Base-by-base conservation (phyloP, 2,113 vertebrate species). In the Psilopogon haemacephalus region DNA sequence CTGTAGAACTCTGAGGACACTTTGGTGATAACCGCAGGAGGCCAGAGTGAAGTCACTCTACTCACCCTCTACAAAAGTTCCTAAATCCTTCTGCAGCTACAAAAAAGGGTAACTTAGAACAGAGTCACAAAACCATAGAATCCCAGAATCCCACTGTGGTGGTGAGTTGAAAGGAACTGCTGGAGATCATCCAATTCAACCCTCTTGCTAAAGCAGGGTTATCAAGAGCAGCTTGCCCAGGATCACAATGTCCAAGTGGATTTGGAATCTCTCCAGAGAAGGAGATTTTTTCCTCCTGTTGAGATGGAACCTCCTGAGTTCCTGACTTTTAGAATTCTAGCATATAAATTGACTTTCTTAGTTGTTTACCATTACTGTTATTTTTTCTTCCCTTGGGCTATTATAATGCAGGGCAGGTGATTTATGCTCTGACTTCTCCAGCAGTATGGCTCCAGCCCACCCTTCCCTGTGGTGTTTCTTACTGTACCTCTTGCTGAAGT, bases 351-450 rank as follows among this genome's bases (percentile, higher is more conserved):
- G 18, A 64, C n/a, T 75, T 92, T 50, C 52, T 71, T 15, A 20
- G 27, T 42, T 15, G 4, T 55, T 88, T 73, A 18, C 27, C 15
- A 15, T 54, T 71, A 10, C 9, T 71, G 32, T 59, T 74, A 60
- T 67, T 56, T 28, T 35, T 11, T 14, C 35, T 67, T 86, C 76
- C 52, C 67, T 90, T 38, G 27, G 33, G 44, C 35, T 89, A 7
- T 71, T 81, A 75, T 38, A 42, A 63, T 20, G 21, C 19, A 58
- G 32, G 27, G 46, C 17, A n/a, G 69, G 38, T 88, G 67, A 91
- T 90, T 92, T 89, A 87, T 73, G 32, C 20, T 72, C 55, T 37
- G 52, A 38, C 24, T 65, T 32, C 40, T n/a, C 59, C 62, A 73
- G 50, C 19, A 44, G 12, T 9, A 12, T 46, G 50, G 37, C 48